Evolutionary conservation across 2,113 vertebrate genomes (phyloP).

Genomic region (Bolborhynchus lineola): DNA sequence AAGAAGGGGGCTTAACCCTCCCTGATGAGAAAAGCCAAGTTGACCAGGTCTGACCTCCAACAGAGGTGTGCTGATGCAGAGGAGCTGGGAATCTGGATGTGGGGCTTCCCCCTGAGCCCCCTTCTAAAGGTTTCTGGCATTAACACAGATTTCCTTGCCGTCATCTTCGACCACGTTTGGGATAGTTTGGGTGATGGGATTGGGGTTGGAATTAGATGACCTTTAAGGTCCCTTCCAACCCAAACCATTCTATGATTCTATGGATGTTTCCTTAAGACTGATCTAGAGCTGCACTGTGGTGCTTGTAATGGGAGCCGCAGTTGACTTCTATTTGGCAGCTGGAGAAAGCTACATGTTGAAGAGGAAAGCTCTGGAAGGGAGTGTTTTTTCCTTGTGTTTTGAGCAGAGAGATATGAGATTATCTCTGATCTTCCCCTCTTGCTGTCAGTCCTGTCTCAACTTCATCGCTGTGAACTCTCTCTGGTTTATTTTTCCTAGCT

Average conservation of each 20-base stretch:
- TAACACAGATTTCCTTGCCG: accelerated
- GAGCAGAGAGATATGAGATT: neutral
- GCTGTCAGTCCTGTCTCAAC: conserved; percentile 18
- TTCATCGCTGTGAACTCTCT: neutral
- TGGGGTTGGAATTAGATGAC: neutral
- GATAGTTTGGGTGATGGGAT: neutral
- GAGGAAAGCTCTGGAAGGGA: neutral
- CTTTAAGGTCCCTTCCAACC: neutral
- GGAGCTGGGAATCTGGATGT: neutral
- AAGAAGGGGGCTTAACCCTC: neutral
- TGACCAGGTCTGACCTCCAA: neutral
- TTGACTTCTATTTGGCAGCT: neutral
- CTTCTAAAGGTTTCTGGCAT: neutral
- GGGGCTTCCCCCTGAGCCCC: neutral
- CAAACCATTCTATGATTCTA: neutral
- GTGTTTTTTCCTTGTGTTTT: neutral
- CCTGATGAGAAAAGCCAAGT: neutral
- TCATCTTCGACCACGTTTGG: neutral
- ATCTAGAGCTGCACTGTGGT: neutral
- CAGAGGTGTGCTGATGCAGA: neutral
- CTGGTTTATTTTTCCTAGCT: neutral
- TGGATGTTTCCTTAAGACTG: neutral
- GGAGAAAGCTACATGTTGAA: neutral
- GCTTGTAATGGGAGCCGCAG: neutral
- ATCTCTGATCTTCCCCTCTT: neutral